phyloP scores from a whole-genome alignment of 2,113 vertebrate genomes.

The Castor canadensis region DNA sequence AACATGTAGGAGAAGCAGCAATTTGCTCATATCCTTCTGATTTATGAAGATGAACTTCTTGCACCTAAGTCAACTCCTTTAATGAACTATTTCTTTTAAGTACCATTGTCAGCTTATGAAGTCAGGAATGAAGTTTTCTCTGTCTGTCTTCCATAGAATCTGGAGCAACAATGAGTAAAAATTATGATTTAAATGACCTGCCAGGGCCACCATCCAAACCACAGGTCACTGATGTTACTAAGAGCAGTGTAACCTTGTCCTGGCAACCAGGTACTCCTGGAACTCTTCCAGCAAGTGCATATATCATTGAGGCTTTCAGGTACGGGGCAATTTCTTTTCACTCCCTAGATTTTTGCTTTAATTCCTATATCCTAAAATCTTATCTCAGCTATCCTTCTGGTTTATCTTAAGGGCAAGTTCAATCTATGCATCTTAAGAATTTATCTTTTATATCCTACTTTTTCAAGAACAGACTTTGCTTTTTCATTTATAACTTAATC shows the following conservation, averaged over 20 bases:
- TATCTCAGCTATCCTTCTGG: background rate
- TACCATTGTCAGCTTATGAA: background rate
- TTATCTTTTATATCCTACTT: slow-evolving; percentile 19
- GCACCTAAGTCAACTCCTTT: background rate
- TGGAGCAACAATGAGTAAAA: slow-evolving; percentile 89
- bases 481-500: slow-evolving; percentile 40
- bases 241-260: slow-evolving; percentile 97
- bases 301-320: slow-evolving; percentile 99
- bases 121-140: slow-evolving; percentile 43
- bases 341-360: slow-evolving; percentile 38
- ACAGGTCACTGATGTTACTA: slow-evolving; percentile 98
- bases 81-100: background rate
- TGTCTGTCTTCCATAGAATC: slow-evolving; percentile 87
- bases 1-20: background rate
- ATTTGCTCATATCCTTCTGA: background rate
- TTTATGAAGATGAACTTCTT: background rate
- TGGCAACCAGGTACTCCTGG: slow-evolving; percentile 94
- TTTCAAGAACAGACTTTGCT: background rate
- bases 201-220: slow-evolving; percentile 97
- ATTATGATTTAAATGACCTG: slow-evolving; percentile 92
- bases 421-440: slow-evolving; percentile 47
- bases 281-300: slow-evolving; percentile 91
- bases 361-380: background rate
- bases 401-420: background rate
- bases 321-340: slow-evolving; percentile 77